Conservation (phyloP, 2,888 invertebrate species). For the Helicoverpa assulta region DNA sequence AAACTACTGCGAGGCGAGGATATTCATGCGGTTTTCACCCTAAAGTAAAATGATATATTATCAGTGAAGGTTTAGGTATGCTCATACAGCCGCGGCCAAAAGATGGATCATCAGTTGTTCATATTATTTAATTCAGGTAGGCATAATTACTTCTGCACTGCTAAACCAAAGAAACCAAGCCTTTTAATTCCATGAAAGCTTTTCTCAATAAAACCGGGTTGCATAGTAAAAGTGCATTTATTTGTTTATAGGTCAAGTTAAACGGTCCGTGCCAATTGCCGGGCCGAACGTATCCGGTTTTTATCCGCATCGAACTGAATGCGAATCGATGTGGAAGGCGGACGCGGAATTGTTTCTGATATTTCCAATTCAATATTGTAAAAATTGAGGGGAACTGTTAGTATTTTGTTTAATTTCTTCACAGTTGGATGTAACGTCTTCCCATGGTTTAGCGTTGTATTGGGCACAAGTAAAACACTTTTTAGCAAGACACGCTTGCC, state of each 20-base stretch:
- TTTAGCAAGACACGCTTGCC: background rate
- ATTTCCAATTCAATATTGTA: slow-evolving; percentile 20
- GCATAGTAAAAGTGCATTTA: slow-evolving; percentile 23
- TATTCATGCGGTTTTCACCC: no score
- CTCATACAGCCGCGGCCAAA: no score
- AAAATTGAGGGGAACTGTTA: background rate
- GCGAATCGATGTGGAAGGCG: slow-evolving; percentile 13
- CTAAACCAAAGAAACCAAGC: background rate
- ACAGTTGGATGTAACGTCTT: background rate
- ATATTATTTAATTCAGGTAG: no score
- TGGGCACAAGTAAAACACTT: no score
- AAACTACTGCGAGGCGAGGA: no score
- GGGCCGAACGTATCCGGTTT: slow-evolving; percentile 19
- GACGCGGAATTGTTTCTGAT: slow-evolving; percentile 17
- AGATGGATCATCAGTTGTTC: no score
- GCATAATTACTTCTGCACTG: no score
- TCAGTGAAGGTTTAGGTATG: no score
- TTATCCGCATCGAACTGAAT: slow-evolving; percentile 15
- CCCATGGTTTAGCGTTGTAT: background rate
- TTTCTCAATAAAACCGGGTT: background rate
- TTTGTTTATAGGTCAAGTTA: slow-evolving; percentile 35
- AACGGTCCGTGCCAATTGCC: slow-evolving; percentile 36
- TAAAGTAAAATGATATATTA: no score
- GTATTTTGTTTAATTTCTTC: background rate
- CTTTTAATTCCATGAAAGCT: background rate